phyloP scores from a whole-genome alignment of 2,113 vertebrate species.

The Sinocyclocheilus rhinocerous region DNA sequence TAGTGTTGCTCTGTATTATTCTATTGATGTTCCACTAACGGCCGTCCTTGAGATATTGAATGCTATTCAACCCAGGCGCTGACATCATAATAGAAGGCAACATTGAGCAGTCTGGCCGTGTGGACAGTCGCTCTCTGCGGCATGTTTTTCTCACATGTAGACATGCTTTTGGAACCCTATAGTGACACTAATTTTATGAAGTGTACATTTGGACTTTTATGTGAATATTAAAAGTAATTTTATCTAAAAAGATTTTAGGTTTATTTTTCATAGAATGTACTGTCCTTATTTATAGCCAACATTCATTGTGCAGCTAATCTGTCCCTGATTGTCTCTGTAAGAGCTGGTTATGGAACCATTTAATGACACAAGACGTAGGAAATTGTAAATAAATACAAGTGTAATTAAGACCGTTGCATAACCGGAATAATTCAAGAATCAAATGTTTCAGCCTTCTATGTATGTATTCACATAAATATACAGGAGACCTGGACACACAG shows the following conservation, averaged over 20 bases:
- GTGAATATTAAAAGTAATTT: background rate
- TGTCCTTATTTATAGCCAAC: background rate
- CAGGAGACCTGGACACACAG: background rate
- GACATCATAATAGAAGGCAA: conserved; percentile 80
- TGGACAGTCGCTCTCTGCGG: conserved; percentile 50
- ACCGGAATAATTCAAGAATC: background rate
- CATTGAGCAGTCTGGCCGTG: conserved; percentile 60
- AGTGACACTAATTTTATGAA: background rate
- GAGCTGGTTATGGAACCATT: background rate
- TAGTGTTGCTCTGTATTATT: conserved; percentile 65
- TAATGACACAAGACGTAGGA: background rate
- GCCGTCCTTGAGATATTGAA: conserved; percentile 73
- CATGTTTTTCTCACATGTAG: background rate
- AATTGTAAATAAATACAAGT: background rate
- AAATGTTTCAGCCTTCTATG: background rate
- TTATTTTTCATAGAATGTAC: background rate
- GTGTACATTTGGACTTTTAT: background rate
- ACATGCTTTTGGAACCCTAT: background rate
- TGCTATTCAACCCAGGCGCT: conserved; percentile 77
- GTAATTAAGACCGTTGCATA: background rate
- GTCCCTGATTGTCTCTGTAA: background rate
- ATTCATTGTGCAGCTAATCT: background rate
- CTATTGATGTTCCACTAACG: conserved; percentile 73
- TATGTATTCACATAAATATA: background rate
- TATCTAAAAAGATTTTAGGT: background rate